Evolutionary conservation across 2,888 invertebrate genomes (phyloP).

Genomic region (Pterostichus niger): DNA sequence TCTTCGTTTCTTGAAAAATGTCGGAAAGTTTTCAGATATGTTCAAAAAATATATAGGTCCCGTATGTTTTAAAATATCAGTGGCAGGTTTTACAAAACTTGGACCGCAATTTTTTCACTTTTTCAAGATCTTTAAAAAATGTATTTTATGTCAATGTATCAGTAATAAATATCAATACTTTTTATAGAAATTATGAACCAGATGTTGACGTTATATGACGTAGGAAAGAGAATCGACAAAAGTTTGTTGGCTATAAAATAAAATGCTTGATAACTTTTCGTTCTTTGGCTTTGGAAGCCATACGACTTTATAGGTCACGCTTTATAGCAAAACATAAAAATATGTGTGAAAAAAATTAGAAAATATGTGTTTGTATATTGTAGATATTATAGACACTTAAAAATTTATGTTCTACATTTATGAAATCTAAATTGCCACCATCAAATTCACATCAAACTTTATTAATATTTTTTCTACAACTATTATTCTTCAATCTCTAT

Average conservation of each 20-base stretch:
- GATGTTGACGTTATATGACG: constrained; percentile 51
- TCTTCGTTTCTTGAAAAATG: constrained; percentile 42
- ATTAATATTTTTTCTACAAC: constrained; percentile 21
- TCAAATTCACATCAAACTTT: constrained; percentile 14
- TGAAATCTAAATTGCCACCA: constrained; percentile 11
- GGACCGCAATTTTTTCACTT: background rate
- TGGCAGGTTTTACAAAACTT: constrained; percentile 22
- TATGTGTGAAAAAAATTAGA: constrained; percentile 51
- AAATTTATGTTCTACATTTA: constrained; percentile 13
- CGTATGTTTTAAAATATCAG: constrained; percentile 14
- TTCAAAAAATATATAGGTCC: constrained; percentile 40
- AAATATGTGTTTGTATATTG: constrained; percentile 5
- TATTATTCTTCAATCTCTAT: background rate
- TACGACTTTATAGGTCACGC: constrained; percentile 35
- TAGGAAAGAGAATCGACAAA: constrained; percentile 48
- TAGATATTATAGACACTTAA: background rate
- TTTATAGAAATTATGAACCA: constrained; percentile 42
- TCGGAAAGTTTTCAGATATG: constrained; percentile 35
- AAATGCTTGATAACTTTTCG: constrained; percentile 61
- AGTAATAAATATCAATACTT: constrained; percentile 53
- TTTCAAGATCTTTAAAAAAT: constrained; percentile 38
- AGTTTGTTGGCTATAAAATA: constrained; percentile 54
- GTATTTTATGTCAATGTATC: constrained; percentile 48
- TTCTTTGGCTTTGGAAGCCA: constrained; percentile 47
- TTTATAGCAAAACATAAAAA: constrained; percentile 43